A percentile compares a stretch with the other conserved stretches of the same genome.
These are phyloP conservation scores for Chironomus tepperi DNA, from an alignment of 1,140 invertebrate species.

Conservation along the genomic window DNA sequence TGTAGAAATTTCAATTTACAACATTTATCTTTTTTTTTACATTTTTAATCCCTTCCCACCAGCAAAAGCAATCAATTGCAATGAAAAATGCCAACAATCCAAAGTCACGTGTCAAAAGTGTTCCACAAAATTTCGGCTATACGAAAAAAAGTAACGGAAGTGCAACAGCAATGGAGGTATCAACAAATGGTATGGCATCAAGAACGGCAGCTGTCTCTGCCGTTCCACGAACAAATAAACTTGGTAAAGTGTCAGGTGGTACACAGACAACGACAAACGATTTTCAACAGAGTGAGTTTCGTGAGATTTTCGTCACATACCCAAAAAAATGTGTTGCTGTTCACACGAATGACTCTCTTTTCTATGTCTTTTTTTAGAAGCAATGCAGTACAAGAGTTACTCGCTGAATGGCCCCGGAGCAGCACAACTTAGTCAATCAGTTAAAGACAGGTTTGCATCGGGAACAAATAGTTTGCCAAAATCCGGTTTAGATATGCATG, in stretches of 20 bases:
- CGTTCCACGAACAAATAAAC: slow-evolving; percentile 70
- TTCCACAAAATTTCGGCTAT: slow-evolving; percentile 63
- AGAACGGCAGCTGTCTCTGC: slow-evolving; percentile 63
- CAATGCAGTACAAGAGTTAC: slow-evolving; percentile 54
- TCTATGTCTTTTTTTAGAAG: neutral
- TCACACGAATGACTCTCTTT: neutral
- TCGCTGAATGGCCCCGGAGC: slow-evolving; percentile 64
- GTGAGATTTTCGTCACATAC: neutral
- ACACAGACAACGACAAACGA: slow-evolving; percentile 73
- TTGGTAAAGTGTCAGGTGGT: slow-evolving; percentile 66
- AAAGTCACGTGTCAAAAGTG: slow-evolving; percentile 47
- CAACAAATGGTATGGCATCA: slow-evolving; percentile 39
- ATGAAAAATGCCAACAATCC: slow-evolving; percentile 36
- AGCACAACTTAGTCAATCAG: slow-evolving; percentile 66
- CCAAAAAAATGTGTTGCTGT: neutral
- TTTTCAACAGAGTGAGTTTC: slow-evolving; percentile 49
- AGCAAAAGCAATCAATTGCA: neutral
- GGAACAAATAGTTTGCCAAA: slow-evolving; percentile 65
- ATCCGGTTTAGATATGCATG: slow-evolving; percentile 46
- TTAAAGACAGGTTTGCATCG: slow-evolving; percentile 61
- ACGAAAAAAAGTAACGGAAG: slow-evolving; percentile 55
- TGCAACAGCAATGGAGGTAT: slow-evolving; percentile 38
- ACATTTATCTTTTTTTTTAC: neutral
- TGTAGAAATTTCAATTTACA: neutral
- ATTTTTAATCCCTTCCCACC: neutral